Conservation (phyloP, 2,113 vertebrate genomes). For the Hippocampus guttulatus region DNA sequence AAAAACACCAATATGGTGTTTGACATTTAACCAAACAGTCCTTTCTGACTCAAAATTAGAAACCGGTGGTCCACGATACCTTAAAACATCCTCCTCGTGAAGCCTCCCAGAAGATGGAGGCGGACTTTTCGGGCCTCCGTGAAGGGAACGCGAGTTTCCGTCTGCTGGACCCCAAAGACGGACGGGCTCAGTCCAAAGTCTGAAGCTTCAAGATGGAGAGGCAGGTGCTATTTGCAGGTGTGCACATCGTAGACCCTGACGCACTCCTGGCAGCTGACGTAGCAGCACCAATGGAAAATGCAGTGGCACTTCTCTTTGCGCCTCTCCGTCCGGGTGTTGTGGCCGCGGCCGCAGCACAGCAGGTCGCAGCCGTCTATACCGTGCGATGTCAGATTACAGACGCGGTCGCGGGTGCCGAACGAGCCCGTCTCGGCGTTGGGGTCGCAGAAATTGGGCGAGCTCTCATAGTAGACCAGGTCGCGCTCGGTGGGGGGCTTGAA, state of each 20-base stretch:
- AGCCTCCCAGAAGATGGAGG: slow-evolving; percentile 33
- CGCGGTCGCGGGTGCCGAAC: slow-evolving; percentile 92
- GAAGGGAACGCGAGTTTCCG: slow-evolving; percentile 15
- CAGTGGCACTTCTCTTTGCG: slow-evolving; percentile 98
- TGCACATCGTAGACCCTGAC: slow-evolving; percentile 90
- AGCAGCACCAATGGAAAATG: slow-evolving; percentile 99
- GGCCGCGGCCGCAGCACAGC: slow-evolving; percentile 92
- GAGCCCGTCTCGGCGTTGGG: slow-evolving; percentile 95
- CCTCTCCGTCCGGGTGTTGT: slow-evolving; percentile 96
- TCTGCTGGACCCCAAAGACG: not conserved
- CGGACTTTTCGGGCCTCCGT: slow-evolving; percentile 37
- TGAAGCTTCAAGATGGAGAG: not conserved
- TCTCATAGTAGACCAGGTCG: slow-evolving; percentile 96
- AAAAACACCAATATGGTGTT: slow-evolving; percentile 67
- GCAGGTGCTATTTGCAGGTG: slow-evolving; percentile 86
- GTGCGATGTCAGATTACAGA: slow-evolving; percentile 93
- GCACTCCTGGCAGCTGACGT: slow-evolving; percentile 98
- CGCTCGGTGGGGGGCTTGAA: slow-evolving; percentile 94
- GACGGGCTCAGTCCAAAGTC: not conserved
- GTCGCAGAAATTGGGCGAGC: slow-evolving; percentile 96
- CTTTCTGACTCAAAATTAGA: slow-evolving; percentile 39
- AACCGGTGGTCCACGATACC: slow-evolving; percentile 18
- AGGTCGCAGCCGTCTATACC: slow-evolving; percentile 97
- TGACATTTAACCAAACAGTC: slow-evolving; percentile 37
- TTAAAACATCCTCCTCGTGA: slow-evolving; percentile 15